Evolutionary conservation across 2,797 vertebrate genomes (phyloP), one percentile per base, ranked within the genome.

Genomic region (Coccyzus lansbergi): DNA sequence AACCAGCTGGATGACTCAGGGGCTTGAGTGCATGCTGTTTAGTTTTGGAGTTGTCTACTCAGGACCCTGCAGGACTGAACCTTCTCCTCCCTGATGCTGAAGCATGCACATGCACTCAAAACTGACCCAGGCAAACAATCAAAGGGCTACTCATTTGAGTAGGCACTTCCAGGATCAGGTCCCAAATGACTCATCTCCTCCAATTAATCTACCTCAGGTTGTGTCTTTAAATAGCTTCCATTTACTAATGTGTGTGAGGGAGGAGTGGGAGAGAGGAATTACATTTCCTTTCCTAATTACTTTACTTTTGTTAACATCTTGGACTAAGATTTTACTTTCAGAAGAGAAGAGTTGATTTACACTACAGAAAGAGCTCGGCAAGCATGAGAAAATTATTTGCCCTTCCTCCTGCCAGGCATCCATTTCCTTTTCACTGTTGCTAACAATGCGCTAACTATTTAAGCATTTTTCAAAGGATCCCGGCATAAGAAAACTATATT

Each of bases 361-460:
- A 92, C 93, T 94, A 93, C 78, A 96, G 93, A 97, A 96, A 95
- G 52, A 95, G 60, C 86, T 89, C 90, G 77, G 94, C 80, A 95
- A 97, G 86, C 96, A 95, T 96, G 95, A 97, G 97, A 97, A 97
- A 96, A 95, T 94, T 84, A 94, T 97, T 96, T 96, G 94, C 93
- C 86, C 92, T 96, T 96, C 95, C 95, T 94, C 94, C 86, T 93
- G 94, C 95, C 91, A 85, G 74, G 88, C 92, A 89, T 91, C 88
- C 90, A 96, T 95, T 97, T 97, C 97, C 95, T 97, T 92, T 96
- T 88, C 92, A 87, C 81, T 28, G 68, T 38, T 81, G 92, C 92
- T 97, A 96, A 97, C 95, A 97, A 97, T 96, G 95, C 78, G 34
- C 88, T 93, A 97, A 96, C 96, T 94, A 95, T 97, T 96, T 95